Percentiles rank a stretch among this genome's conserved stretches.
Evolutionary conservation across 2,113 vertebrate species (phyloP).

Genomic region (Ploceus nigricollis): DNA sequence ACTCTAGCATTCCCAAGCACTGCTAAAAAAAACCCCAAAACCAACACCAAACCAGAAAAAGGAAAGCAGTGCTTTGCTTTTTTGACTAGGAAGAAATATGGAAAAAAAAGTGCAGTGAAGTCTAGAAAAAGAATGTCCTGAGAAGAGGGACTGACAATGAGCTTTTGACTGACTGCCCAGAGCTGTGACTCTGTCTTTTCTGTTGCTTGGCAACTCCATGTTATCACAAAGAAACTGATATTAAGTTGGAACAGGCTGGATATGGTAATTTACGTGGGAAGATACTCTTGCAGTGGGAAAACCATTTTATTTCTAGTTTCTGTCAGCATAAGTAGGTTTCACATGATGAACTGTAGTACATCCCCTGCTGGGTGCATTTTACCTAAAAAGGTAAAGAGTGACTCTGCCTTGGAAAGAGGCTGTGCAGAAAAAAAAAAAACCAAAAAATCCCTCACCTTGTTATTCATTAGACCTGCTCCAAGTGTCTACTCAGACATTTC

Average conservation of each 20-base stretch:
- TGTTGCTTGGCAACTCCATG: slow-evolving; percentile 69
- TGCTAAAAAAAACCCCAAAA: not conserved
- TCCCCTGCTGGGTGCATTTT: slow-evolving; percentile 48
- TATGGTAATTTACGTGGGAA: slow-evolving; percentile 69
- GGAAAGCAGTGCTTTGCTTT: not conserved
- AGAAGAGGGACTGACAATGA: slow-evolving; percentile 37
- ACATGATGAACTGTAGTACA: slow-evolving; percentile 45
- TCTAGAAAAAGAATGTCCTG: slow-evolving; percentile 51
- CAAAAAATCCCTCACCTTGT: not conserved
- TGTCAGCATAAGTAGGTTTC: slow-evolving; percentile 52
- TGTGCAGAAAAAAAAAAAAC: not conserved
- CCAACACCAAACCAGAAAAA: not conserved
- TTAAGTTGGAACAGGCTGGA: slow-evolving; percentile 67
- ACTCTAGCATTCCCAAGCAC: not conserved
- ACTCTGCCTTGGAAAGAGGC: slow-evolving; percentile 21
- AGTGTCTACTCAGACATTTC: not conserved
- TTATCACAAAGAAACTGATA: slow-evolving; percentile 67
- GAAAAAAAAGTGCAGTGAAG: slow-evolving; percentile 8
- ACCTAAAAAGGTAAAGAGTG: slow-evolving; percentile 68
- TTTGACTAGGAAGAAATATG: not conserved
- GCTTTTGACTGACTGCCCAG: slow-evolving; percentile 63
- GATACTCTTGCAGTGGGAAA: slow-evolving; percentile 60
- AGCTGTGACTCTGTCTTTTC: slow-evolving; percentile 56
- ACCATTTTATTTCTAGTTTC: slow-evolving; percentile 67
- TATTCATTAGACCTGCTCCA: slow-evolving; percentile 1